Evolutionary conservation across 1,140 invertebrate genomes (phyloP), one percentile per base, ranked within the genome.

Genomic region (Drosophila punjabiensis): DNA sequence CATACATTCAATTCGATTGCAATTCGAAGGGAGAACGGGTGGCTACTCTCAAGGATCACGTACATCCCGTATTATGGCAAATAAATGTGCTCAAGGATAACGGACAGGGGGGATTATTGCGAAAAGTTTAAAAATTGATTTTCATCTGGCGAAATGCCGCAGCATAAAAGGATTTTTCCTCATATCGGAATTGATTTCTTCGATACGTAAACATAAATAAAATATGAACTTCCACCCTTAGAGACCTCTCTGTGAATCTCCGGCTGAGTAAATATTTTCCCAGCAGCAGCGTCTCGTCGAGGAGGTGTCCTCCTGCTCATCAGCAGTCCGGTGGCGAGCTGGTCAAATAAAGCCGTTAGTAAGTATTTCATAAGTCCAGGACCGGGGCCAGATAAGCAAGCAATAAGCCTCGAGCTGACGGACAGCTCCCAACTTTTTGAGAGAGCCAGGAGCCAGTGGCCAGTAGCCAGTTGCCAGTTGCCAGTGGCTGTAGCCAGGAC

Each of bases 101-200:
- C 24, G 16, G 48, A n/a, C 45, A 39, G 52, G 18, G 75, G 24
- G 75, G 65, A 74, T 71, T 83, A 88, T 83, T 88, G 69, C 65
- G 63, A 81, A 81, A 85, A 86, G 59, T 86, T 90, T 86, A 82
- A 90, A 90, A 90, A 90, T 90, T 86, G 86, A 90, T 90, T 90
- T 90, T 90, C 79, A 90, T 86, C 60, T 80, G 63, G 45, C 58
- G 47, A 47, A 78, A 69, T 74, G 77, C 43, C 43, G 83, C 76
- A 80, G 68, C 66, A 85, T 80, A 89, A 89, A 90, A 90, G 86
- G 86, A 90, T 90, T 90, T 82, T 73, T 77, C 82, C 76, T 50
- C 65, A 79, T 59, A 80, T 86, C 75, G 71, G 86, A 90, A 90
- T 90, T 90, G 86, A 90, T 90, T 90, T 89, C 35, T 79, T 86